Evolutionary conservation across 2,797 vertebrate genomes (phyloP), one percentile per base, ranked within the genome.

Genomic region (Lemur catta): DNA sequence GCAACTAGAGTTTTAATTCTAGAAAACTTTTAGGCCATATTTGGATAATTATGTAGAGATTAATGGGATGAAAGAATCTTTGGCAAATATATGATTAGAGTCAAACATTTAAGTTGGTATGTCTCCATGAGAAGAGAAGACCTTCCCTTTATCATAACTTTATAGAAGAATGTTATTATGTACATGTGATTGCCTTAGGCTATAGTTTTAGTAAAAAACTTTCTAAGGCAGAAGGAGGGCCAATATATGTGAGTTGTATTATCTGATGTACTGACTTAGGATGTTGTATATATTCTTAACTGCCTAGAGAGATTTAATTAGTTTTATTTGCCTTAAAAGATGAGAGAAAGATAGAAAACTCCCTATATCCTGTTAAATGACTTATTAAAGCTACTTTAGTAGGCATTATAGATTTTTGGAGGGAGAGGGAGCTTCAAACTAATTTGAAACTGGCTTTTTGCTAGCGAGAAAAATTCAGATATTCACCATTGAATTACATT

Each of bases 1-100:
- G 81, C n/a, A 95, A 61, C 20, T 90, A 17, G n/a, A 30, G 11
- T 48, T 84, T 90, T 63, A 90, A 90, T 79, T 89, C 30, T 93
- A 55, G 75, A 93, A 84, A 84, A 20, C 17, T 63, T 71, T 86
- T 50, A 84, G 41, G 12, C 17, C 2, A 50, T 38, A 76, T 84
- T 75, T 90, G 71, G 18, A 5, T 71, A 87, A 87, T 97, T 94
- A 95, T 46, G 35, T 48, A 72, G 92, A 92, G 76, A 28, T 79
- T 89, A 95, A 84, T 69, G 28, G 75, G 46, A 81, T 59, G 24
- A 59, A 92, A 76, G 61, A 85, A 85, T 76, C n/a, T 30, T 85
- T 13, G 78, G 18, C 4, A 61, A 86, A 80, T 80, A 67, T 50
- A 38, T 84, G 38, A 71, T 75, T 88, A 86, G 48, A 89, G 22